Evolutionary conservation across 1,140 invertebrate genomes (phyloP), one percentile per base, ranked within the genome.

Genomic region (Ceratosolen solmsi): DNA sequence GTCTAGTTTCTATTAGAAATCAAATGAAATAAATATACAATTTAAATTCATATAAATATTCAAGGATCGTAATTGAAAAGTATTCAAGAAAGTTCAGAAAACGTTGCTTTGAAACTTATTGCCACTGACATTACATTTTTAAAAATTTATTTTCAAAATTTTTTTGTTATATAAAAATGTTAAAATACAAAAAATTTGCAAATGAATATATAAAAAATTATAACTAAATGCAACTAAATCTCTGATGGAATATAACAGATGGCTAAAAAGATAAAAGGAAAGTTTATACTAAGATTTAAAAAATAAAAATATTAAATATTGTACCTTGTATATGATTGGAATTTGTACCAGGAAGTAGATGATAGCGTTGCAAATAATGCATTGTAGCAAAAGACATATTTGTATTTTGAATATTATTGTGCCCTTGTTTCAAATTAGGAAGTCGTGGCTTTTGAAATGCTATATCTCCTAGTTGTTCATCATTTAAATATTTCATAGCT

Each of bases 301-400:
- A 76, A 58, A 8, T 65, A 36, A 22, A n/a, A 56, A 54, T 54
- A 76, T 38, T 22, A 71, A 84, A 70, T 54, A 70, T 15, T 82
- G 58, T 83, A 90, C 89, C 87, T 83, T 86, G 87, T 2, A 33
- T 27, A 71, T 84, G 79, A 70, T 51, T 73, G 49, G 84, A 84
- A 79, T 84, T 86, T 60, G 80, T 84, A 71, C 92, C 92, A 86
- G 92, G 91, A 77, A 94, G 84, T 41, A 94, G 86, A 84, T 94
- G 93, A 86, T 94, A 94, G 86, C 93, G 93, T 86, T 94, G 92
- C 91, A 94, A 92, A 85, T 94, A 95, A 85, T 93, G 93, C 87
- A 93, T 92, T 27, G 94, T 94, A 51, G 94, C 93, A 84, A 94
- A 92, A 13, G 94, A 94, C 90, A 94, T 93, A 60, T 94, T 94